Conservation (phyloP, 2,888 invertebrate genomes). For the Eilema depressum region DNA sequence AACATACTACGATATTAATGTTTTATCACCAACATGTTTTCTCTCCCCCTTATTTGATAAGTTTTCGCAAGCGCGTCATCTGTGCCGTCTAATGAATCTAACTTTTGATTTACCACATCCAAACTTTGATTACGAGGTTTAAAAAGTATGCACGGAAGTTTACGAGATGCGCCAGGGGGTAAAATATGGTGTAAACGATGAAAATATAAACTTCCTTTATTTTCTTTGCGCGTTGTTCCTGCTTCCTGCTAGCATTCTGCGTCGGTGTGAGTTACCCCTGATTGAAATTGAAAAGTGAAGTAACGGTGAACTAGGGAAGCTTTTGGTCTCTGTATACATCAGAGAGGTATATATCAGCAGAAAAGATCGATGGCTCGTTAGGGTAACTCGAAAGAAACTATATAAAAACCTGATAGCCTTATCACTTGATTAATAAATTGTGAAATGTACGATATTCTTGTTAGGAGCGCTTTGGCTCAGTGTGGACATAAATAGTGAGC, state of each 20-base stretch:
- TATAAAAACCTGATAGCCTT: no score
- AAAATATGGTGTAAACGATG: not conserved
- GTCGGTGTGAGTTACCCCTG: not conserved
- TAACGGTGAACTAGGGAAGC: no score
- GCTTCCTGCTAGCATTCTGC: not conserved
- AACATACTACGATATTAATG: not conserved
- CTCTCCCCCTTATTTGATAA: slow-evolving; percentile 7
- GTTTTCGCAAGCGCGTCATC: slow-evolving; percentile 37
- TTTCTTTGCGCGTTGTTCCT: not conserved
- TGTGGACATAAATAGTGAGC: no score
- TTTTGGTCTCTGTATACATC: no score
- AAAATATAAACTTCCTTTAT: not conserved
- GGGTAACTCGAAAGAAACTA: no score
- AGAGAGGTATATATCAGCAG: no score
- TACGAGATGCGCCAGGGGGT: not conserved
- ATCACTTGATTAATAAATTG: no score
- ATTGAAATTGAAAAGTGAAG: no score
- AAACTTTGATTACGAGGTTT: slow-evolving; percentile 29
- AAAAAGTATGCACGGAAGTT: slow-evolving; percentile 2
- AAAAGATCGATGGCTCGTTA: no score
- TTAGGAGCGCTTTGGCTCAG: no score
- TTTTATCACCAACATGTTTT: slow-evolving; percentile 7
- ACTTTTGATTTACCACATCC: slow-evolving; percentile 33
- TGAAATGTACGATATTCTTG: no score
- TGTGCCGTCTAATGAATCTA: slow-evolving; percentile 50